These are phyloP conservation scores for Pardosa pseudoannulata DNA, from an alignment of 2,888 invertebrate species.

Conservation along the genomic window DNA sequence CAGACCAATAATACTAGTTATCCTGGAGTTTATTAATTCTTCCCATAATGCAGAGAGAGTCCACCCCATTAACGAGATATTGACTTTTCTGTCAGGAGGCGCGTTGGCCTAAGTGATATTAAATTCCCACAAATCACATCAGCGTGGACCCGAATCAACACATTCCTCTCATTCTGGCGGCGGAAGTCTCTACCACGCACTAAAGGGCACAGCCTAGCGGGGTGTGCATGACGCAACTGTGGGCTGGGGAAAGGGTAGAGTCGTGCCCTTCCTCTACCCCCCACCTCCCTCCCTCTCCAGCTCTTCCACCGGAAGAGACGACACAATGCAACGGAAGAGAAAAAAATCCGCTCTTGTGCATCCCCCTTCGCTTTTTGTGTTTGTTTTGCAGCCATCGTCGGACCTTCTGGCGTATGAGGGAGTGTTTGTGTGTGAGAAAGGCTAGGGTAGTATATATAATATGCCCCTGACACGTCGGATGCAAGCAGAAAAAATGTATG, in stretches of 20 bases:
- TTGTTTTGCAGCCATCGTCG: conserved; percentile 17
- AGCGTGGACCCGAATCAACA: neutral
- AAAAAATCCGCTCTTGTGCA: conserved; percentile 46
- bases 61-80: neutral
- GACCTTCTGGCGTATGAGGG: conserved; percentile 3
- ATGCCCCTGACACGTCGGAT: too few relatives aligned
- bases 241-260: conserved; percentile 37
- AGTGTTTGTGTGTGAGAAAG: neutral
- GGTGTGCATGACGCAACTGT: conserved; percentile 42
- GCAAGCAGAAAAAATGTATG: too few relatives aligned
- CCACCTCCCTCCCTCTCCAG: neutral
- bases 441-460: too few relatives aligned
- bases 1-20: too few relatives aligned
- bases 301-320: conserved; percentile 58
- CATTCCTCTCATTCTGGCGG: neutral
- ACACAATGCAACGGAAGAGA: conserved; percentile 63
- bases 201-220: conserved; percentile 26
- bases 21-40: too few relatives aligned
- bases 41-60: too few relatives aligned
- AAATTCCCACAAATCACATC: conserved; percentile 1
- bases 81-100: neutral
- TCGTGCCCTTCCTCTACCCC: conserved; percentile 57
- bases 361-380: conserved; percentile 28
- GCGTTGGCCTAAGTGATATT: neutral
- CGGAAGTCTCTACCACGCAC: conserved; percentile 59